phyloP scores from a whole-genome alignment of 2,888 invertebrate species.

The Silvanus unidentatus region DNA sequence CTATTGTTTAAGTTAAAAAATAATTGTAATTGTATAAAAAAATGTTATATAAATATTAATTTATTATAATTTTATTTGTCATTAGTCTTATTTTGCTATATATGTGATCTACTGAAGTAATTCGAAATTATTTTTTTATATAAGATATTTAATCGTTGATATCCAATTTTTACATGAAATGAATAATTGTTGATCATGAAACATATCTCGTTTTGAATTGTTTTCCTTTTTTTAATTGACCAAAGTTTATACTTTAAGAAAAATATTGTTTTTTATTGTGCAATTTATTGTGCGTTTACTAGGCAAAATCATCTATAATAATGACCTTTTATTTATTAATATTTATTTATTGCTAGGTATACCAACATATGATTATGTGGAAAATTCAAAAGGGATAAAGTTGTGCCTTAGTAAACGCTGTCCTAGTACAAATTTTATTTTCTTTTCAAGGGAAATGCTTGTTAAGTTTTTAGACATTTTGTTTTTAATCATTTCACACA shows the following conservation, averaged over 20 bases:
- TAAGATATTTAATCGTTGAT: no score
- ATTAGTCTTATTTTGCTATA: no score
- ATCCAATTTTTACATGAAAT: no score
- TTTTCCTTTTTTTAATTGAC: slow-evolving; percentile 4
- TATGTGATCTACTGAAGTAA: no score
- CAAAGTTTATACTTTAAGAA: neutral
- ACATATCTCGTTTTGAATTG: slow-evolving; percentile 4
- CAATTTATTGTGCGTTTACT: slow-evolving; percentile 12
- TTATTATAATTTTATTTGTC: no score
- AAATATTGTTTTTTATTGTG: slow-evolving; percentile 2
- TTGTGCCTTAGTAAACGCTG: slow-evolving; percentile 15
- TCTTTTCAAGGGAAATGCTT: slow-evolving; percentile 3
- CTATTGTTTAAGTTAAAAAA: no score
- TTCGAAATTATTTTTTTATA: no score
- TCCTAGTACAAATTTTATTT: slow-evolving; percentile 15
- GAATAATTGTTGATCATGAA: neutral
- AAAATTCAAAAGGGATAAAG: neutral
- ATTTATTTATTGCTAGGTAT: neutral
- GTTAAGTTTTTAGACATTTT: neutral
- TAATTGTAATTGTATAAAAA: no score
- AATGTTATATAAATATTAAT: no score
- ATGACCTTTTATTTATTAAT: slow-evolving; percentile 4
- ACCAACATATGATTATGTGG: no score
- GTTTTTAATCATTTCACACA: no score
- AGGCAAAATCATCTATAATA: slow-evolving; percentile 6